Evolutionary conservation across 2,888 invertebrate genomes (phyloP), one percentile per base, ranked within the genome.

Genomic region (Nezara viridula): DNA sequence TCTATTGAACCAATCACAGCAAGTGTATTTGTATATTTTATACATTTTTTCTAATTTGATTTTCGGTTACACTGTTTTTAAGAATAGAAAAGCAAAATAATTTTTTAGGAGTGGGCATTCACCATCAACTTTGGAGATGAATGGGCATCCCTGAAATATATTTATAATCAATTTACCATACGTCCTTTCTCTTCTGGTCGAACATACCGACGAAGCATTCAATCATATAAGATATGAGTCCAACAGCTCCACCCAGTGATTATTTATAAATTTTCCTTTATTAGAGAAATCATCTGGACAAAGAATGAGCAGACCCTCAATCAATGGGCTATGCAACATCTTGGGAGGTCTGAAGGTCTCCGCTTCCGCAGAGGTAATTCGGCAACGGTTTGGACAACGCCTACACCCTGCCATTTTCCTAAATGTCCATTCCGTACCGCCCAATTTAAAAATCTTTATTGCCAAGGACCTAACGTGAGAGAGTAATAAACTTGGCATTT

Each of bases 191-290:
- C n/a, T n/a, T n/a, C n/a, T 44, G 44, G 10, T 44, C 44, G 5
- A 44, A 44, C 10, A 44, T 10, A 7, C 44, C 44, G 5, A 44
- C 10, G 44, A 44, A 44, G 44, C 10, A 44, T 5, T 44, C 44
- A 44, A 44, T 44, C 44, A 44, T 44, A 44, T n/a, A 44, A 44
- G 44, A 5, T 5, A 44, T 44, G 44, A 44, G 44, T 44, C 24
- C 52, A 21, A 5, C 2, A n/a, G 27, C 86, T n/a, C n/a, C 86
- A 37, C 52, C 32, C 6, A 55, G 86, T 5, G 27, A 86, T 55
- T 86, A 86, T 37, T 86, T 55, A 55, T 55, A 27, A 86, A 86
- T 55, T 86, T 86, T 37, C 55, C 19, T 24, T 52, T 50, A 86
- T 55, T 24, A 55, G 50, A 49, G 24, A 14, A 50, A 55, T 86